These are phyloP conservation scores for Calliopum simillimum DNA, from an alignment of 2,888 invertebrate genomes.

Conservation along the genomic window DNA sequence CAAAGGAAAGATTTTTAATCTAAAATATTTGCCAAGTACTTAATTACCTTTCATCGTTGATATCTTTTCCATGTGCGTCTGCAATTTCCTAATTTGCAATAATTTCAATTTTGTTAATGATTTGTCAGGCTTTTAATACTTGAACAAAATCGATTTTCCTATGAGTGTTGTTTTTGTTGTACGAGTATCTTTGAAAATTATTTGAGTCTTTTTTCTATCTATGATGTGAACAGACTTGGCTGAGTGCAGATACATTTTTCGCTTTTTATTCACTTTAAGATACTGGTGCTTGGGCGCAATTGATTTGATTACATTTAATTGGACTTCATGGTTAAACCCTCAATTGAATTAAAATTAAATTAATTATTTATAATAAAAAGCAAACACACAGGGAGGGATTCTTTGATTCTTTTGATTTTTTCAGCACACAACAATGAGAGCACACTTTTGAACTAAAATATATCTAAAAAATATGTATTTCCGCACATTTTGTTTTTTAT, in stretches of 20 bases:
- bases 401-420: no score
- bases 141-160: conserved; percentile 25
- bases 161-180: not conserved
- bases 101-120: not conserved
- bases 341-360: no score
- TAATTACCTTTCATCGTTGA: conserved; percentile 22
- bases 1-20: no score
- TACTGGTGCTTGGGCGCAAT: no score
- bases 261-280: not conserved
- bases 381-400: no score
- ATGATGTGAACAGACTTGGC: not conserved
- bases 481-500: no score
- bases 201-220: not conserved
- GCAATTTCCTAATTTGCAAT: not conserved
- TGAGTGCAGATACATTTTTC: not conserved
- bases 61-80: not conserved
- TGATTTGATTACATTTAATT: no score
- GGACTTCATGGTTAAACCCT: not conserved
- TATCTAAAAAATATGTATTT: no score
- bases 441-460: no score
- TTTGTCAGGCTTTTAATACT: not conserved
- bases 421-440: no score
- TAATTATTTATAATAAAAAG: no score
- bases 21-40: no score
- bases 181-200: not conserved